Percentiles rank a stretch among this genome's conserved stretches.
These are phyloP conservation scores for Euzetes globulus DNA, from an alignment of 2,888 invertebrate genomes.

Conservation along the genomic window DNA sequence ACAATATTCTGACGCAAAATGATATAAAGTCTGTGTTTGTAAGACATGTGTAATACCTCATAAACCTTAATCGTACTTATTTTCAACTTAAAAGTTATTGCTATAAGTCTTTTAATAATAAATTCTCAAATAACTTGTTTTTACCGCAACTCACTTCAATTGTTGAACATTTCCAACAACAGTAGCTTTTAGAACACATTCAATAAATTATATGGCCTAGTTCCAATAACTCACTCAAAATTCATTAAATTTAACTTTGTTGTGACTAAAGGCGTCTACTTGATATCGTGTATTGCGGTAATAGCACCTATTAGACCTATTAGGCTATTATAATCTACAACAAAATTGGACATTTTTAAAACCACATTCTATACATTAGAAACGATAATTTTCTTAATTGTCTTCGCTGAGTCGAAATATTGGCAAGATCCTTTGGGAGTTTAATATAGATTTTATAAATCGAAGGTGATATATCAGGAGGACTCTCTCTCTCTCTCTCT, in stretches of 20 bases:
- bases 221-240: no score
- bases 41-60: constrained; percentile 24
- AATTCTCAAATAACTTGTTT: neutral
- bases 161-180: neutral
- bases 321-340: no score
- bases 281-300: no score
- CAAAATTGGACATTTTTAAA: no score
- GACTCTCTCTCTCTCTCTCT: constrained; percentile 19
- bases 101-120: constrained; percentile 8
- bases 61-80: constrained; percentile 27
- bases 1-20: constrained; percentile 7
- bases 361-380: no score
- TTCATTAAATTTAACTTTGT: neutral
- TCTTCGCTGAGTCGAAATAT: no score
- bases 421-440: no score
- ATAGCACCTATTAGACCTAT: no score
- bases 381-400: no score
- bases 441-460: no score
- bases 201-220: neutral
- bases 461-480: no score
- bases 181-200: neutral
- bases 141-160: neutral
- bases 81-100: constrained; percentile 15
- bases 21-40: neutral
- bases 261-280: neutral